Evolutionary conservation across 2,888 invertebrate species (phyloP).

Genomic region (Lasioglossum lativentre): DNA sequence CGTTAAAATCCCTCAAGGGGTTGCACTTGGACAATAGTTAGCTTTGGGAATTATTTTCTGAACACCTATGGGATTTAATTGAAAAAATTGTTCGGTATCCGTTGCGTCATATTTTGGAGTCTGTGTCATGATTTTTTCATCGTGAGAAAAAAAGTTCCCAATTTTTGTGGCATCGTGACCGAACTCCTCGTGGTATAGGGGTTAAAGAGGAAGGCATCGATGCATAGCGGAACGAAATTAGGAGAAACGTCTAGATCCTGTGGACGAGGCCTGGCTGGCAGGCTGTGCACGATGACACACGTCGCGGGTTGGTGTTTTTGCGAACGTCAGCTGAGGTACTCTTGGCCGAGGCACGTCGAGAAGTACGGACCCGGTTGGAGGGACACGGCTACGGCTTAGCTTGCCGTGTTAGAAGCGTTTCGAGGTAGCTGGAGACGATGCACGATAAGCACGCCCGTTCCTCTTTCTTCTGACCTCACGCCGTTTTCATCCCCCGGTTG

Average conservation of each 20-base stretch:
- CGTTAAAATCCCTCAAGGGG: no score
- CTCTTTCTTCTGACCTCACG: slow-evolving; percentile 77
- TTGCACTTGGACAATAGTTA: no score
- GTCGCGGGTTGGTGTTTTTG: slow-evolving; percentile 75
- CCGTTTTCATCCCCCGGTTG: slow-evolving; percentile 50
- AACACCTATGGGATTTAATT: no score
- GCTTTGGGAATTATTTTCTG: no score
- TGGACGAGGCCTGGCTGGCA: slow-evolving; percentile 4
- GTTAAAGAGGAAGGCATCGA: not conserved
- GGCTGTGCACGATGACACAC: slow-evolving; percentile 48
- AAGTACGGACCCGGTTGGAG: slow-evolving; percentile 59
- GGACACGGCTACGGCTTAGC: slow-evolving; percentile 51
- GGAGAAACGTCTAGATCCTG: slow-evolving; percentile 27
- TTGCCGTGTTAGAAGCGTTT: slow-evolving; percentile 57
- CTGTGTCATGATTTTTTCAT: no score
- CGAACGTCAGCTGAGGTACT: slow-evolving; percentile 79
- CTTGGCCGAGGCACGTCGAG: slow-evolving; percentile 58
- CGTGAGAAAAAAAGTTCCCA: no score
- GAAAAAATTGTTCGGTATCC: no score
- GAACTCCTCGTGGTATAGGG: not conserved
- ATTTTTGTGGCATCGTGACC: not conserved
- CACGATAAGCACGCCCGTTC: slow-evolving; percentile 84
- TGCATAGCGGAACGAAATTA: slow-evolving; percentile 34
- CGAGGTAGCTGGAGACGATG: slow-evolving; percentile 81
- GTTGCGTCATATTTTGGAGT: no score